Base-by-base conservation (phyloP, 2,113 vertebrate species). In the Scopus umbretta region DNA sequence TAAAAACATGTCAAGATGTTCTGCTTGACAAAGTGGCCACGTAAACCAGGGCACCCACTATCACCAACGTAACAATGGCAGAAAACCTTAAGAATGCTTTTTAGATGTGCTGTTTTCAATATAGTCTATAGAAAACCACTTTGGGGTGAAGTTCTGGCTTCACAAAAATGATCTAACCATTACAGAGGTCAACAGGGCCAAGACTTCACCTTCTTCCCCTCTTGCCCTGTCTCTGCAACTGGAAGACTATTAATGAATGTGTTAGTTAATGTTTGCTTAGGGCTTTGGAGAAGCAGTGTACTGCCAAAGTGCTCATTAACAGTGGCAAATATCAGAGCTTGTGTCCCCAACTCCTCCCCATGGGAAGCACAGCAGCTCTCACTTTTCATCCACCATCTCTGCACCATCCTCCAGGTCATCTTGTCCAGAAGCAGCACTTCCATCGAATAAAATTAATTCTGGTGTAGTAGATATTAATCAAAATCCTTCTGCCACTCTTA, bases 41-140 rank as follows among this genome's bases (percentile, higher is more conserved):
- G 23, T 63, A 74, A 74, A 84, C 10, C 16, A 21, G 34, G 21
- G 29, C 11, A 45, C 14, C 79, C 45, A 6, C 34, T 89, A 18
- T 65, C 0, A 0, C 7, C 56, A 42, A 4, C 6, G 10, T 15
- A 84, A 38, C 18, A 63, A 15, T 0, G 0, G 17, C 42, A 6
- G 55, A 43, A 87, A 93, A 65, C 8, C 14, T 13, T 59, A 75
- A 34, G 52, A 88, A 91, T 15, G 23, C 3, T 80, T 74, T 87
- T 66, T 23, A 66, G 18, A 30, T 17, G 27, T 62, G 8, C 23
- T 55, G 6, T 25, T 88, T 76, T 59, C 23, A 36, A 7, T 45
- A 32, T 10, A 42, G 38, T 25, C 61, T 74, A 7, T 8, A 79
- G 59, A 62, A 92, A 93, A 80, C 1, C 26, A 52, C 23, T 70